Evolutionary conservation across 1,140 invertebrate species (phyloP), one percentile per base, ranked within the genome.

Genomic region (Drosophila lini): DNA sequence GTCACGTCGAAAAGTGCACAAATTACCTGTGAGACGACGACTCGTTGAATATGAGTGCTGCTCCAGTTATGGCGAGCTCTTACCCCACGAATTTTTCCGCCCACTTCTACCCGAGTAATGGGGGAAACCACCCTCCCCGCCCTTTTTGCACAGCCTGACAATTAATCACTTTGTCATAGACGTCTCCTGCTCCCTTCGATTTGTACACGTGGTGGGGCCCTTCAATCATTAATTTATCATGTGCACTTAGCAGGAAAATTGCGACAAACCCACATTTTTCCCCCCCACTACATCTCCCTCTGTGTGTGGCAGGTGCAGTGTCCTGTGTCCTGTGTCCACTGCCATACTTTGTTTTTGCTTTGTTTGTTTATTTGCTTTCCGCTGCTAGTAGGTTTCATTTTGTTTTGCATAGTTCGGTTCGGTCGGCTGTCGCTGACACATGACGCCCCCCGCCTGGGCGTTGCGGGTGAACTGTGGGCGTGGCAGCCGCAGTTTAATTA

Each of bases 211-310:
- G 44, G 32, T 53, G 31, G 50, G 48, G 16, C 50, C 61, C 61
- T 47, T 61, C 80, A 83, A 83, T 83, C 80, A 83, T 83, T 83
- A 83, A 83, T 83, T 83, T 83, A 83, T 83, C 80, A 79, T 79
- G 80, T 83, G 80, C 80, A 83, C 75, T 83, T 83, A 83, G 80
- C 71, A 71, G 70, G 80, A 83, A 83, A 82, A 83, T 83, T 83
- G 64, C 80, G 76, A 63, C 80, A 82, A 75, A 50, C 16, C 15
- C 42, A 11, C 44, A 15, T 15, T 31, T 38, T 31, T 6, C 50
- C 41, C 3, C 19, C 13, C 38, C 15, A 9, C 16, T n/a, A 36
- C 13, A 7, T 16, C 34, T 31, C 9, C 55, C 0, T 44, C 15
- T 41, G 34, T 55, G 34, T 58, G 67, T 73, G 55, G 76, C 76